Evolutionary conservation across 2,888 invertebrate species (phyloP), one percentile per base, ranked within the genome.

Genomic region (Drosophila longiperda): DNA sequence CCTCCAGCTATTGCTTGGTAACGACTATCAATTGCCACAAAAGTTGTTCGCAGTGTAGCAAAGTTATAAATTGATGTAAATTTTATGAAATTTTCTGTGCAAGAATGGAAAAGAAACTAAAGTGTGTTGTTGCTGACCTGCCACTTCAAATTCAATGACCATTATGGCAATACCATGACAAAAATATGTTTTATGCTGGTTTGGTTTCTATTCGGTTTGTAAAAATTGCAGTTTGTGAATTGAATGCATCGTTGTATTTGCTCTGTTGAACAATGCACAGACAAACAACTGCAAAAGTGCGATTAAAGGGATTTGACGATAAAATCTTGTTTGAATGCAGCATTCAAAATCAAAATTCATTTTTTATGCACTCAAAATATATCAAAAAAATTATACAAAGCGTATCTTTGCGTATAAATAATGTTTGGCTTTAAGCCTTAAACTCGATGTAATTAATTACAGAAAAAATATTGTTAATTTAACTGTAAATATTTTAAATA

Each of bases 111-210:
- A 36, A 32, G 38, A 50, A 66, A 45, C 8, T 54, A 20, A 29
- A 32, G 20, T 70, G 40, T 8, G 65, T 38, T 6, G 65, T 38
- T 53, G 49, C 40, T 60, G 50, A 15, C 15, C n/a, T 38, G 61
- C 57, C 61, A 58, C 66, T 75, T 73, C 26, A 59, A 73, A 82
- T 66, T 82, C 75, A 78, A 82, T 73, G 87, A 73, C 67, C 79
- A 67, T 70, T 73, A 78, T 65, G 66, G 55, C n/a, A 49, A 78
- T 73, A 78, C 82, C 75, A 68, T 69, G 67, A 73, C 64, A 63
- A 38, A 73, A 84, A 76, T 73, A 58, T 61, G 66, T 75, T 82
- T 77, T 60, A 75, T 85, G 80, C 67, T 71, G 67, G 64, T 40
- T 69, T 29, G 29, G 29, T 29, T 68, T 36, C 17, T 11, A 49